Base-by-base conservation (phyloP, 1,140 invertebrate genomes). In the Dufourea novaeangliae region DNA sequence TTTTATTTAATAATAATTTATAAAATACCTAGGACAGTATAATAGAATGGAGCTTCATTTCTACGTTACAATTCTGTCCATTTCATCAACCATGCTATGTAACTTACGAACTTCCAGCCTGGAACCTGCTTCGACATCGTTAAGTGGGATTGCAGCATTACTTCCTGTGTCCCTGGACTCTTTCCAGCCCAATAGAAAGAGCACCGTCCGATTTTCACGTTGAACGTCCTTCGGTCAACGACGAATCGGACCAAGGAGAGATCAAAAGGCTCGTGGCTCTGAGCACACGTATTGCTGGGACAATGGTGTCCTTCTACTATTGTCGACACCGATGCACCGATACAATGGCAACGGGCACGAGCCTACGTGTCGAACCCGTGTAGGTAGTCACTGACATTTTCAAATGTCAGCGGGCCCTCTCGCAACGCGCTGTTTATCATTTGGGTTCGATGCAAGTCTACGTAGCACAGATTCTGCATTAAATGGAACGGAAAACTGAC, bases 301-400 rank as follows among this genome's bases (percentile, higher is more conserved):
- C 50, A 83, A 73, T 79, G 25, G 52, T 73, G 59, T 41, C 14
- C 69, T 67, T 77, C 41, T 44, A 22, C 1, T 34, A 25, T 17
- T 17, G 39, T 32, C 32, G 67, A 34, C 32, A 72, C 25, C 46
- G 52, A 64, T 70, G 62, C 70, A 78, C 80, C 79, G 79, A 80
- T 79, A 86, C 86, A 85, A 88, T 87, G 56, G 67, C 80, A 82
- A 46, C 54, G 69, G 69, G 72, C 74, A 79, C 56, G 67, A 79
- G 80, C 63, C 77, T 80, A 85, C 74, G 64, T 72, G 70, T 68
- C 78, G 67, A 77, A 83, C 66, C 67, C 68, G 79, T 82, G 88
- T 90, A 89, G 86, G 86, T 83, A 88, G 88, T 80, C 68, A 83
- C 85, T 91, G 89, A 90, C 88, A 89, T 90, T 90, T 90, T 57